phyloP scores from a whole-genome alignment of 2,888 invertebrate genomes.

The Nemurella pictetii region DNA sequence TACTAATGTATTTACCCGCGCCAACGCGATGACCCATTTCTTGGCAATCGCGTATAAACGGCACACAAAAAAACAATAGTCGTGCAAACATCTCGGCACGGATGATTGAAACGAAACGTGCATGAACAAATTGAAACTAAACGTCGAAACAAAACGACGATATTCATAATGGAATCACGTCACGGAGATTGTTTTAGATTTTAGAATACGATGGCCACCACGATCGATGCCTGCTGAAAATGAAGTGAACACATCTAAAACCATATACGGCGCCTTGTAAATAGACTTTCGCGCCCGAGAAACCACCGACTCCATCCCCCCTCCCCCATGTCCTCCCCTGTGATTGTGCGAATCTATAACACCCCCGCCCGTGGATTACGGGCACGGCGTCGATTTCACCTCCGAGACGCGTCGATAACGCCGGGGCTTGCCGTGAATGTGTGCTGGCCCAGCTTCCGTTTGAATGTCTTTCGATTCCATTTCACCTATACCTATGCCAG shows the following conservation, averaged over 20 bases:
- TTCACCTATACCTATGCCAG: not conserved
- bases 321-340: not conserved
- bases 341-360: not conserved
- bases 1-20: not conserved
- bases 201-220: not conserved
- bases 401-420: not conserved
- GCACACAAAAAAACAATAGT: not conserved
- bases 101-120: not conserved
- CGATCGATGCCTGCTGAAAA: not conserved
- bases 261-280: not conserved
- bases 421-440: not conserved
- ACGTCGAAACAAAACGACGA: not conserved
- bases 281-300: not conserved
- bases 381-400: not conserved
- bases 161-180: not conserved
- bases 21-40: not conserved
- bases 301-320: not conserved
- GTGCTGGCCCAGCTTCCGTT: not conserved
- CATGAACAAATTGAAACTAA: not conserved
- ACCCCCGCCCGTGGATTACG: not conserved
- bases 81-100: not conserved
- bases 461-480: constrained; percentile 13
- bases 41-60: not conserved
- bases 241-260: not conserved
- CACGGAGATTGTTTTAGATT: not conserved